Evolutionary conservation across 2,797 vertebrate genomes (phyloP).

Genomic region (Stomatorhinus walkeri): DNA sequence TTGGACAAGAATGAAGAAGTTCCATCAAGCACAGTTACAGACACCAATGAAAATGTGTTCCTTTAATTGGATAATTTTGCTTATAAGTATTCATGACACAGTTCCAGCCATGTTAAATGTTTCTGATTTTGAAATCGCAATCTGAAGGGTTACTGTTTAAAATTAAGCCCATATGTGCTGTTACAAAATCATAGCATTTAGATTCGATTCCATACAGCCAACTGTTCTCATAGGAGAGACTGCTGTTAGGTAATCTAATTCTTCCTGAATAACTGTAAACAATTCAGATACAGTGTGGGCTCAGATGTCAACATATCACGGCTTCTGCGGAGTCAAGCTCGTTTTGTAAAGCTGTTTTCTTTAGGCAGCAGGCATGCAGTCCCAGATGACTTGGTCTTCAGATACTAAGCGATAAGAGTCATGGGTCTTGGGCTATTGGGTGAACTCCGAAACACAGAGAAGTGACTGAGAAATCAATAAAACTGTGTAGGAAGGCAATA

Average conservation of each 20-base stretch:
- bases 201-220: background rate
- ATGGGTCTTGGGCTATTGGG: constrained; percentile 26
- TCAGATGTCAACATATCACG: constrained; percentile 21
- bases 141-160: background rate
- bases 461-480: constrained; percentile 38
- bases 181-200: background rate
- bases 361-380: constrained; percentile 3
- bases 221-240: background rate
- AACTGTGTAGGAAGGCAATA: constrained; percentile 14
- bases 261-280: background rate
- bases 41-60: background rate
- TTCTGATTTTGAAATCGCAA: background rate
- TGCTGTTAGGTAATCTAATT: constrained; percentile 10
- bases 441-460: constrained; percentile 31
- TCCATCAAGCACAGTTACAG: background rate
- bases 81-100: background rate
- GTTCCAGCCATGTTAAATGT: background rate
- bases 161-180: background rate
- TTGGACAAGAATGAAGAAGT: constrained; percentile 17
- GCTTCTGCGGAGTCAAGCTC: background rate
- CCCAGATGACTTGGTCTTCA: constrained; percentile 4
- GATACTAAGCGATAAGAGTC: constrained; percentile 20
- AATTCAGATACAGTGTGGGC: constrained; percentile 1
- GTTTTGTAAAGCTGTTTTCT: constrained; percentile 8
- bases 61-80: background rate